These are phyloP conservation scores for Phlogophora meticulosa DNA, from an alignment of 2,888 invertebrate genomes.

Conservation along the genomic window DNA sequence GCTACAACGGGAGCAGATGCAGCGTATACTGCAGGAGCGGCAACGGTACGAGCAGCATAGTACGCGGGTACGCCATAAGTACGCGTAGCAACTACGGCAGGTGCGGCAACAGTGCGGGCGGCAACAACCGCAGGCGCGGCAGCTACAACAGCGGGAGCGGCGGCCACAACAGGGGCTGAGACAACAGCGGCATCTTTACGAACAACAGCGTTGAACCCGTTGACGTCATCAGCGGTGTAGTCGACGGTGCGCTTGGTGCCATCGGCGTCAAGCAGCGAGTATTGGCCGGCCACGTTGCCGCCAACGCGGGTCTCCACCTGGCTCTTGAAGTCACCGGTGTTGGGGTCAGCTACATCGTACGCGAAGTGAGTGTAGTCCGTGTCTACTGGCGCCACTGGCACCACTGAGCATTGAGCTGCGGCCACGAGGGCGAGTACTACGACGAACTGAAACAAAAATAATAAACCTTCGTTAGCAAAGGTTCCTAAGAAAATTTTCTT, in stretches of 20 bases:
- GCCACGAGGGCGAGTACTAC: constrained; percentile 84
- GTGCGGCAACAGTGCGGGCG: constrained; percentile 64
- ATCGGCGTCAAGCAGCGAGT: constrained; percentile 90
- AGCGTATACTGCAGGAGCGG: constrained; percentile 55
- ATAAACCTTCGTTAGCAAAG: neutral
- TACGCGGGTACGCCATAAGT: constrained; percentile 65
- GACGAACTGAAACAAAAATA: constrained; percentile 79
- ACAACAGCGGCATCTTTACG: constrained; percentile 87
- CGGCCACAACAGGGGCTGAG: constrained; percentile 77
- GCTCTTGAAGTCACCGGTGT: constrained; percentile 91
- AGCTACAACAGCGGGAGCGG: constrained; percentile 75
- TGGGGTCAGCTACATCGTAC: constrained; percentile 91
- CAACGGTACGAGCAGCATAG: constrained; percentile 44
- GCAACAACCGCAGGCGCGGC: constrained; percentile 66
- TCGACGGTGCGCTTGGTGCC: constrained; percentile 91
- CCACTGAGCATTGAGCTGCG: constrained; percentile 85
- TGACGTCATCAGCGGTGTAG: constrained; percentile 90
- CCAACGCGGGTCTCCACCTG: constrained; percentile 90
- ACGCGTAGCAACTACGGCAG: constrained; percentile 62
- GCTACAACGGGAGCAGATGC: constrained; percentile 52
- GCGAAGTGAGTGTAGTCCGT: constrained; percentile 89
- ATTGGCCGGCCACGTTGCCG: constrained; percentile 89
- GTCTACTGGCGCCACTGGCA: constrained; percentile 90
- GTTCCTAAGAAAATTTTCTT: too few species aligned
- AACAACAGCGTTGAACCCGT: constrained; percentile 91